These are phyloP conservation scores for Meloidogyne exigua DNA, from an alignment of 1,140 invertebrate genomes.

Conservation along the genomic window DNA sequence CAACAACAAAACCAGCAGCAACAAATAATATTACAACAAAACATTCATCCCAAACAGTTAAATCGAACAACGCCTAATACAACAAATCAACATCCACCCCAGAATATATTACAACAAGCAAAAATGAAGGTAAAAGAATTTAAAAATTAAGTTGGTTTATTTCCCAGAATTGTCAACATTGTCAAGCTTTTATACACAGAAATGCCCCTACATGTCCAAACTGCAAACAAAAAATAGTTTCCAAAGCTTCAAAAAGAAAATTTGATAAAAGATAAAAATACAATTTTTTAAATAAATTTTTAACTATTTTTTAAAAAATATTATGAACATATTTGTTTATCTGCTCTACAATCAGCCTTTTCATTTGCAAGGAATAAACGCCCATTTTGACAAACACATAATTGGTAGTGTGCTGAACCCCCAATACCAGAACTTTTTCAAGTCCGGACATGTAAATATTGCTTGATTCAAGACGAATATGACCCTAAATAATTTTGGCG, in stretches of 20 bases:
- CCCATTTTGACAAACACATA: conserved; percentile 83
- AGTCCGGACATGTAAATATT: conserved; percentile 73
- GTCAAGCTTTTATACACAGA: conserved; percentile 8
- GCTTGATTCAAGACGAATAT: conserved; percentile 71
- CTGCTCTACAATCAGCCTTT: conserved; percentile 76
- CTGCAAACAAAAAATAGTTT: conserved; percentile 25
- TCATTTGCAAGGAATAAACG: conserved; percentile 81
- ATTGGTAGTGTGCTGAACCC: conserved; percentile 70
- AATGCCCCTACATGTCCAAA: conserved; percentile 24
- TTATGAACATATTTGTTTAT: conserved; percentile 66
- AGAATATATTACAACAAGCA: background rate
- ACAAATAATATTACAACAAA: background rate
- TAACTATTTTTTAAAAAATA: background rate
- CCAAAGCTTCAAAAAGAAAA: conserved; percentile 13
- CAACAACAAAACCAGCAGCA: background rate
- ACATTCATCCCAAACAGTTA: background rate
- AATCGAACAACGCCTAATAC: background rate
- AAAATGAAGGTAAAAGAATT: conserved; percentile 12
- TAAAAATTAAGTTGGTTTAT: background rate
- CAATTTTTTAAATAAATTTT: background rate
- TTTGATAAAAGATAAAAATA: conserved; percentile 1
- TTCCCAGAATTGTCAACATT: conserved; percentile 7
- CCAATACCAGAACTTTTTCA: conserved; percentile 64
- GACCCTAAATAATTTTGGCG: conserved; percentile 33
- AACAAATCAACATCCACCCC: background rate